Evolutionary conservation across 2,797 vertebrate genomes (phyloP).

Genomic region (Pristis pectinata): DNA sequence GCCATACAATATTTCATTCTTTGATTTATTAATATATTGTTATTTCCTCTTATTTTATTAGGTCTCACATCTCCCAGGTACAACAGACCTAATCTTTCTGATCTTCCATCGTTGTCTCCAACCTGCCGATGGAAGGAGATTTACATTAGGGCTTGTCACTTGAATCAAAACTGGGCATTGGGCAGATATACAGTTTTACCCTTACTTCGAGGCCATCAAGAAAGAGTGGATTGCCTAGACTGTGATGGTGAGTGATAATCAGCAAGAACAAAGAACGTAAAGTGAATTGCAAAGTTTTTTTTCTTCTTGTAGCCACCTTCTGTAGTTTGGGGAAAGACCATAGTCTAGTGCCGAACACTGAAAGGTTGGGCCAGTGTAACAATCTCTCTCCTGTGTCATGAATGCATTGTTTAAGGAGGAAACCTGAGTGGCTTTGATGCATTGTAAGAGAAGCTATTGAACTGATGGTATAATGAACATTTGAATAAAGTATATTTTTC

Average conservation of each 20-base stretch:
- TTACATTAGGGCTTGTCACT: conserved; percentile 19
- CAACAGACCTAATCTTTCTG: neutral
- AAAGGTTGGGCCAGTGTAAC: too few relatives aligned
- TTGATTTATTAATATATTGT: neutral
- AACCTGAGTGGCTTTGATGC: too few relatives aligned
- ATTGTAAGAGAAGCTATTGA: too few relatives aligned
- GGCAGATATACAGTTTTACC: conserved; percentile 35
- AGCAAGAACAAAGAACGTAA: neutral
- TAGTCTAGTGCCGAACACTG: too few relatives aligned
- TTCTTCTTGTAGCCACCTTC: neutral
- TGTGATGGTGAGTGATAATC: conserved; percentile 34
- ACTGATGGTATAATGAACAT: too few relatives aligned
- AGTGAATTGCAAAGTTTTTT: neutral
- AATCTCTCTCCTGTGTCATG: too few relatives aligned
- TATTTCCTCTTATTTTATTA: neutral
- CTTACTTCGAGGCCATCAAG: conserved; percentile 33
- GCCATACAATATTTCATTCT: neutral
- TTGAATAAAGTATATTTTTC: too few relatives aligned
- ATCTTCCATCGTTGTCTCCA: neutral
- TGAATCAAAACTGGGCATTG: conserved; percentile 26
- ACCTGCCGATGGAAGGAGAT: conserved; percentile 33
- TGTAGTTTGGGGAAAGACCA: too few relatives aligned
- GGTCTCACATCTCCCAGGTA: conserved; percentile 36
- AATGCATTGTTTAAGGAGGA: too few relatives aligned
- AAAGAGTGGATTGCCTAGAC: conserved; percentile 23